A percentile compares a stretch with the other conserved stretches of the same genome.
Evolutionary conservation across 2,113 vertebrate species (phyloP).

Genomic region (Oncorhynchus kisutch): DNA sequence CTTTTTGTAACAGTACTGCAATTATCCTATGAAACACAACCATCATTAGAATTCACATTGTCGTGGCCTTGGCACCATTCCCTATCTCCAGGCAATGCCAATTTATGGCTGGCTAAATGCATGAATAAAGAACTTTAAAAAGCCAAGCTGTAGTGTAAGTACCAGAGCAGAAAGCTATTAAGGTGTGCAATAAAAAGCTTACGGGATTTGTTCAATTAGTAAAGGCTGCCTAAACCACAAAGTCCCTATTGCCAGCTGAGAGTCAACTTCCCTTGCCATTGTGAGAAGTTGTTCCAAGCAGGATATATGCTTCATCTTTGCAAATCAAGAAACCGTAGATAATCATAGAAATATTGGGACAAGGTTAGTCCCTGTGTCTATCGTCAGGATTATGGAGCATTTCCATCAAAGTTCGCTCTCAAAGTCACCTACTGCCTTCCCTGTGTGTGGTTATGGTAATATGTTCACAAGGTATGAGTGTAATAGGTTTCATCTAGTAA

Average conservation of each 20-base stretch:
- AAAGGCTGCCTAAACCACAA: neutral
- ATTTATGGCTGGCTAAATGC: neutral
- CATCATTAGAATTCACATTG: neutral
- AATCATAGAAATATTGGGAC: conserved; percentile 20
- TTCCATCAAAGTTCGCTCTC: neutral
- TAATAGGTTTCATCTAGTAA: no score
- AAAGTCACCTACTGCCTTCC: no score
- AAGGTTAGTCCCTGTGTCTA: conserved; percentile 1
- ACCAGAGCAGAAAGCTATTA: neutral
- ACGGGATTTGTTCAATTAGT: neutral
- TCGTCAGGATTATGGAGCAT: neutral
- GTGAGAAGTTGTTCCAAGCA: neutral
- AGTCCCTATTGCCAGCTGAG: neutral
- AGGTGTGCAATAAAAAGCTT: neutral
- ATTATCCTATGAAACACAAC: neutral
- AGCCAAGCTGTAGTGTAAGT: neutral
- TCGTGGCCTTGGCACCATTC: neutral
- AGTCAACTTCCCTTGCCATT: neutral
- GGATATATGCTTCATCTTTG: conserved; percentile 10
- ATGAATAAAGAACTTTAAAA: neutral
- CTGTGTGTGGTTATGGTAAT: neutral
- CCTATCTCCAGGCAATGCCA: neutral
- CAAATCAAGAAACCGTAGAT: conserved; percentile 11
- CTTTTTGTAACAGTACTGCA: neutral
- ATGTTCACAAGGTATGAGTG: no score